Conservation (phyloP, 1,140 invertebrate genomes). For the Magallana angulata region DNA sequence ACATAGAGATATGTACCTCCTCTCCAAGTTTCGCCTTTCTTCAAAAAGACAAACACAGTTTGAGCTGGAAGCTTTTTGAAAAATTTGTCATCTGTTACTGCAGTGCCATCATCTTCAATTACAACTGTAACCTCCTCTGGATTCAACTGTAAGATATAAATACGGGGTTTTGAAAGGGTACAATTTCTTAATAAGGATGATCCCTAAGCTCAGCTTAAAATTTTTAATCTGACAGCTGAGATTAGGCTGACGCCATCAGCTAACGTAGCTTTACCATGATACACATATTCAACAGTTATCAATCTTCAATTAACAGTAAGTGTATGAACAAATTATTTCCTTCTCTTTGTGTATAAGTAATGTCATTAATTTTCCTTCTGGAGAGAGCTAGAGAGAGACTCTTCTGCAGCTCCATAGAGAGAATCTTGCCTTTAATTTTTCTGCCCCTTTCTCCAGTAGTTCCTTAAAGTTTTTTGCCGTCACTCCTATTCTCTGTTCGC, state of each 20-base stretch:
- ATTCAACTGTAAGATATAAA: slow-evolving; percentile 55
- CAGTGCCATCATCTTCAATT: slow-evolving; percentile 75
- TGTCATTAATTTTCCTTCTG: too few relatives aligned
- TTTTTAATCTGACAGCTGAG: too few relatives aligned
- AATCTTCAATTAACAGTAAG: too few relatives aligned
- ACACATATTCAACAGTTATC: too few relatives aligned
- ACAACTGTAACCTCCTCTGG: slow-evolving; percentile 66
- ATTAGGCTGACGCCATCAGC: too few relatives aligned
- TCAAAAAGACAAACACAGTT: slow-evolving; percentile 73
- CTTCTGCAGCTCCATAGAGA: too few relatives aligned
- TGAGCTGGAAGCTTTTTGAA: slow-evolving; percentile 73
- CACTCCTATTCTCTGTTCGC: slow-evolving; percentile 65
- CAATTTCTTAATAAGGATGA: too few relatives aligned
- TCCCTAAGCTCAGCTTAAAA: too few relatives aligned
- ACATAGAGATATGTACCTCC: slow-evolving; percentile 62
- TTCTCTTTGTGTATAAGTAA: too few relatives aligned
- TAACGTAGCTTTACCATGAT: too few relatives aligned
- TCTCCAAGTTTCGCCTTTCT: slow-evolving; percentile 70
- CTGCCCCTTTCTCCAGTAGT: slow-evolving; percentile 70
- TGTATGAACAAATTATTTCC: too few relatives aligned
- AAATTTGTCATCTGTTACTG: slow-evolving; percentile 68
- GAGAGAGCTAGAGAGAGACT: too few relatives aligned
- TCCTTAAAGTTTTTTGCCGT: slow-evolving; percentile 69
- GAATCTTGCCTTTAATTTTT: slow-evolving; percentile 66
- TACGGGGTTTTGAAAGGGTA: not conserved